phyloP scores from a whole-genome alignment of 2,888 invertebrate species.

The Melanostoma scalare region DNA sequence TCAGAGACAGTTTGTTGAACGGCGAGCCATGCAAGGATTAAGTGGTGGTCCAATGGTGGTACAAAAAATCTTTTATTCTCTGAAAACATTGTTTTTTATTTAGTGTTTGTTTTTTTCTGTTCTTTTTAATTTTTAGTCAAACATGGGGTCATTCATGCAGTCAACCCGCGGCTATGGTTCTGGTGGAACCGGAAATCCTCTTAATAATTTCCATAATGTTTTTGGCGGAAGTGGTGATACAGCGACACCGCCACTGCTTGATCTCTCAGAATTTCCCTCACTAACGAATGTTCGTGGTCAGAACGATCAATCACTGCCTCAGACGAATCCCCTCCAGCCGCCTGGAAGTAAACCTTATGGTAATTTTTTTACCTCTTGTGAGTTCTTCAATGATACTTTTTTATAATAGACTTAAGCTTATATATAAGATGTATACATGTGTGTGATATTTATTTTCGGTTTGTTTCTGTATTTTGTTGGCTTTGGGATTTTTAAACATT shows the following conservation, averaged over 20 bases:
- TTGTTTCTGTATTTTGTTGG: constrained; percentile 12
- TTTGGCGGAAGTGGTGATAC: constrained; percentile 90
- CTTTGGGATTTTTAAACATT: constrained; percentile 18
- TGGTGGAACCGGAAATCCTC: constrained; percentile 84
- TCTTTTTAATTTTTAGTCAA: constrained; percentile 81
- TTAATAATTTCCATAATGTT: constrained; percentile 91
- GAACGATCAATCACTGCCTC: constrained; percentile 90
- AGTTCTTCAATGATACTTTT: constrained; percentile 79
- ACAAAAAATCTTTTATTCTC: constrained; percentile 29
- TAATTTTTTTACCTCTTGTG: constrained; percentile 84
- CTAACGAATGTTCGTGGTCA: constrained; percentile 92
- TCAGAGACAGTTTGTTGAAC: constrained; percentile 90
- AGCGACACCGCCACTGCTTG: constrained; percentile 92
- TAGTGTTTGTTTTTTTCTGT: constrained; percentile 20
- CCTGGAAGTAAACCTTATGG: constrained; percentile 96
- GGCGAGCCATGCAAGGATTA: constrained; percentile 85
- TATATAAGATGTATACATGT: constrained; percentile 8
- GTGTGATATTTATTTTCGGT: constrained; percentile 15
- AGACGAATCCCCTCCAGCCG: constrained; percentile 92
- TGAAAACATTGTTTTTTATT: constrained; percentile 38
- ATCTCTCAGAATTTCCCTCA: constrained; percentile 96
- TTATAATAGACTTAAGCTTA: constrained; percentile 66
- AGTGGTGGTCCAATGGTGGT: constrained; percentile 81
- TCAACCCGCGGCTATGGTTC: constrained; percentile 86
- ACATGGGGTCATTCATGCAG: constrained; percentile 86